These are phyloP conservation scores for Sipha maydis DNA, from an alignment of 2,888 invertebrate genomes.

Conservation along the genomic window DNA sequence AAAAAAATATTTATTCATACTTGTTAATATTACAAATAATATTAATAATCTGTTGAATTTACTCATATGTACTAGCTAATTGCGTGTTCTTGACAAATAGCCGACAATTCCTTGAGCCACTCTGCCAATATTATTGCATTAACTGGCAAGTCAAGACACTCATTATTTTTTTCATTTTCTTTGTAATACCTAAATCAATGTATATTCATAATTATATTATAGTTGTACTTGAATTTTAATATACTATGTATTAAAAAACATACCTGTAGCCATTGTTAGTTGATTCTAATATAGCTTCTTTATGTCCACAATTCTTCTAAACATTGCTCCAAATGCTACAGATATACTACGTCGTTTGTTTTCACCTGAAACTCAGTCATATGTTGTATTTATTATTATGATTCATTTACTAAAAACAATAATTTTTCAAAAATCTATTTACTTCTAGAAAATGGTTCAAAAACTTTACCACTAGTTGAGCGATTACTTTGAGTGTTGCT, in stretches of 20 bases:
- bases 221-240: too few relatives aligned
- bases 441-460: conserved; percentile 60
- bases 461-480: conserved; percentile 4
- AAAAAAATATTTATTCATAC: conserved; percentile 37
- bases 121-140: conserved; percentile 92
- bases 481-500: conserved; percentile 66
- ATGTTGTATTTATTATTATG: not conserved
- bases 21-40: conserved; percentile 15
- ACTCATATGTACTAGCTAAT: conserved; percentile 65
- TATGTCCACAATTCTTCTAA: conserved; percentile 70
- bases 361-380: conserved; percentile 52
- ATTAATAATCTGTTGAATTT: not conserved
- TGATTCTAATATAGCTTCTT: conserved; percentile 61
- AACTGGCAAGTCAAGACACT: conserved; percentile 73
- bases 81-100: conserved; percentile 93
- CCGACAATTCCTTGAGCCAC: conserved; percentile 94
- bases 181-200: conserved; percentile 66
- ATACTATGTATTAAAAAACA: not conserved
- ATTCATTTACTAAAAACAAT: not conserved
- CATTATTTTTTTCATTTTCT: conserved; percentile 62
- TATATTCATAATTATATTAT: not conserved
- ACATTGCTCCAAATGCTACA: conserved; percentile 79
- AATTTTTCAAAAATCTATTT: conserved; percentile 1
- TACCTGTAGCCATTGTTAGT: conserved; percentile 61
- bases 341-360: conserved; percentile 81